Evolutionary conservation across 2,888 invertebrate species (phyloP), one percentile per base, ranked within the genome.

Genomic region (Cetonia aurata): DNA sequence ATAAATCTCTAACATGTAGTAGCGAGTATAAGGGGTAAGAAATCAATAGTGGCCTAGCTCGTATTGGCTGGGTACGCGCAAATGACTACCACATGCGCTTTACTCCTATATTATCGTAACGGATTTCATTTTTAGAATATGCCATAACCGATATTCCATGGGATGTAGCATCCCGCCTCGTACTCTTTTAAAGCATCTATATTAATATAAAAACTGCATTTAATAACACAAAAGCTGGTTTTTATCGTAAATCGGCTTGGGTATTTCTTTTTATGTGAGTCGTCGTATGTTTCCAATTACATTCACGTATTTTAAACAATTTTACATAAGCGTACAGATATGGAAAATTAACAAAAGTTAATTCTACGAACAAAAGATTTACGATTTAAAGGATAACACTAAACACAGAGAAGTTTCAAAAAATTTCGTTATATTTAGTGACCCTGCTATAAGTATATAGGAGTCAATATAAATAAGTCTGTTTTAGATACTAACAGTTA

Each of bases 21-120:
- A 75, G 74, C 66, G 33, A 60, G 77, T 74, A 76, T 73, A 77
- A 75, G 76, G 79, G 75, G 75, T 72, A 78, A 75, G 78, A 79
- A 79, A 79, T 79, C 79, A 79, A 79, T 79, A 79, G 77, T 74
- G 75, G 77, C 77, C 76, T 75, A 70, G 74, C 74, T 72, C 74
- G 76, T 77, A 77, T 76, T 78, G 78, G 79, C 79, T 79, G 77
- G 76, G 78, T 79, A 79, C 79, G 80, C 79, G 80, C 79, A 80
- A 80, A 80, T 80, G 80, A 80, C 79, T 80, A 80, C 80, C 80
- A 80, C 80, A 80, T 80, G 80, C 80, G 80, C 79, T 76, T 77
- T 80, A 78, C 79, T 76, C 76, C 78, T 76, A 77, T 75, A 73
- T 76, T 72, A 76, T 77, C 77, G 76, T 76, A 77, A 75, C 76